phyloP scores from a whole-genome alignment of 2,113 vertebrate species.

The Antechinus flavipes region DNA sequence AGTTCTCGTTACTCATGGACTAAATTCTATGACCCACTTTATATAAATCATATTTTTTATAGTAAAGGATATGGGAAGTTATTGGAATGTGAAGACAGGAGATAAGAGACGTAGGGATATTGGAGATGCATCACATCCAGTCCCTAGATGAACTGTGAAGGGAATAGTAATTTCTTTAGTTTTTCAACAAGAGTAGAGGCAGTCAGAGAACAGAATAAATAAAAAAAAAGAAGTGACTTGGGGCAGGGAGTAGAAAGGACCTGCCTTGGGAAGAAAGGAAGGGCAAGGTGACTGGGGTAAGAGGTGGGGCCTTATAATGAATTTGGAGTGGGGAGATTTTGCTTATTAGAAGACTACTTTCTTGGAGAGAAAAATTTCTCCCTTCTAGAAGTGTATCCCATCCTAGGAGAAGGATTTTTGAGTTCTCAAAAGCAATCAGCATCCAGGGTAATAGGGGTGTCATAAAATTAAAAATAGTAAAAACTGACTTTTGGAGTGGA shows the following conservation, averaged over 20 bases:
- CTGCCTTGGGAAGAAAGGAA: background rate
- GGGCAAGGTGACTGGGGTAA: background rate
- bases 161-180: background rate
- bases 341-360: background rate
- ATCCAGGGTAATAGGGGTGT: background rate
- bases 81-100: background rate
- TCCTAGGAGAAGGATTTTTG: background rate
- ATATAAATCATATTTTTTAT: background rate
- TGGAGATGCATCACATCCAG: too few species aligned
- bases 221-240: background rate
- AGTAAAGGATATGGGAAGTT: background rate
- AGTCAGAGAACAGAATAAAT: background rate
- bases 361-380: background rate
- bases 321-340: background rate
- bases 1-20: background rate
- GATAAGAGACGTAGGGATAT: background rate
- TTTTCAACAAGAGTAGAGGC: background rate
- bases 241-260: background rate
- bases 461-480: background rate
- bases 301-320: background rate
- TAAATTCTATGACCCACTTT: background rate
- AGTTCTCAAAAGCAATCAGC: background rate
- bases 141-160: background rate
- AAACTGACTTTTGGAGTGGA: background rate
- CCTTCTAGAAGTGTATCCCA: background rate